A percentile compares a stretch with the other conserved stretches of the same genome.
These are phyloP conservation scores for Lottia gigantea DNA, from an alignment of 2,888 invertebrate species.

Conservation along the genomic window DNA sequence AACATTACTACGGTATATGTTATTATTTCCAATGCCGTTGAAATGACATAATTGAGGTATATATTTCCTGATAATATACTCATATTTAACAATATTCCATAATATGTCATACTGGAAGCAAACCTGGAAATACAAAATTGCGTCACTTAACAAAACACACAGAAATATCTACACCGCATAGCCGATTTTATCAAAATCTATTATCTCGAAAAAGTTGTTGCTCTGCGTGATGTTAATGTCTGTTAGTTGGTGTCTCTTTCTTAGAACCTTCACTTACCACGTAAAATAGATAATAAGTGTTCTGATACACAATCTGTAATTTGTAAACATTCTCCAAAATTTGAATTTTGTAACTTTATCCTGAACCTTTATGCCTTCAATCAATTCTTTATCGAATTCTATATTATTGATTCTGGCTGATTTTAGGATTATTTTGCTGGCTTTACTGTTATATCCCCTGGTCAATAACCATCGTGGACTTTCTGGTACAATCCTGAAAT, in stretches of 20 bases:
- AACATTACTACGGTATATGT: not conserved
- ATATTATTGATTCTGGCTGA: not conserved
- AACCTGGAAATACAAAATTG: slow-evolving; percentile 3
- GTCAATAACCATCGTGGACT: slow-evolving; percentile 1
- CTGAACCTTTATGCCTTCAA: not conserved
- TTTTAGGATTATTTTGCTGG: not conserved
- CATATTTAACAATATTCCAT: slow-evolving; percentile 1
- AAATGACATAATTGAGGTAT: not conserved
- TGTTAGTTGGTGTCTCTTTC: not conserved
- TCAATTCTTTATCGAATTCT: not conserved
- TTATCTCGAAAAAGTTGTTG: too few relatives aligned
- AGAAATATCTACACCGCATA: too few relatives aligned
- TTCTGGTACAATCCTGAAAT: not conserved
- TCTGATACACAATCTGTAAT: not conserved
- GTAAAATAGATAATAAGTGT: not conserved
- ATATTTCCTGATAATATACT: not conserved
- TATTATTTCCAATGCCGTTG: not conserved
- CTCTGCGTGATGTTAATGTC: too few relatives aligned
- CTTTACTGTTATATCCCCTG: not conserved
- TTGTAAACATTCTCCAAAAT: not conserved
- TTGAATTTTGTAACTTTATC: not conserved
- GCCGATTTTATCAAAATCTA: too few relatives aligned
- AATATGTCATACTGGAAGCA: not conserved
- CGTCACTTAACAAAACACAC: not conserved
- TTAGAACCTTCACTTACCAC: not conserved